Evolutionary conservation across 2,888 invertebrate species (phyloP), one percentile per base, ranked within the genome.

Genomic region (Caenorhabditis japonica): DNA sequence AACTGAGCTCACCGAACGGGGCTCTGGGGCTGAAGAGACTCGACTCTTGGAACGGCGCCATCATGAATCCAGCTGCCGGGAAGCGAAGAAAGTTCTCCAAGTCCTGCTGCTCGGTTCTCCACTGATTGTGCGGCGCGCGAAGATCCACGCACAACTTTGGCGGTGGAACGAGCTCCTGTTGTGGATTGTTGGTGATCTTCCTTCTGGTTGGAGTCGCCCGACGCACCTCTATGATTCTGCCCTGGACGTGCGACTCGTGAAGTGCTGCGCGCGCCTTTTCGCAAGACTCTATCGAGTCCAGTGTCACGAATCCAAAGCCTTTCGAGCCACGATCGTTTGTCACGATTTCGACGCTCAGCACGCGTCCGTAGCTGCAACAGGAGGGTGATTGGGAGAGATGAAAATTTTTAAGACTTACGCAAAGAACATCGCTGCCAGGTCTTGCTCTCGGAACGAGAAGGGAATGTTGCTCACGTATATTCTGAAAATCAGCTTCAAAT

Each of bases 391-490:
- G 27, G 8, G n/a, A 8, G 15, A 3, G 4, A 15, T 4, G 17
- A 27, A 1, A 8, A 23, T 17, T 23, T 23, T 7, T 12, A 1
- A 1, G 39, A 39, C 60, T 56, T 36, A 76, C 78, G 56, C 36
- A 56, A 49, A 62, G 68, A 79, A 79, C 64, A 79, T 76, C 8
- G 59, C 46, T 7, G 62, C 69, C 46, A 79, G 38, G 41, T 79
- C 76, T 23, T 72, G 64, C 25, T 79, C 79, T 15, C 72, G 55
- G 47, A 79, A 79, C 12, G 75, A 72, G 60, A 79, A 79, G n/a
- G 79, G 79, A 30, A 79, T 79, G 51, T 79, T 79, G 70, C 76
- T 76, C 25, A 79, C 79, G 33, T 79, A 79, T 53, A 79, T 76
- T 56, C 78, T 74, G 46, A 58, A 74, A 72, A 36, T n/a, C 13